phyloP scores from a whole-genome alignment of 2,888 invertebrate genomes.

The Cantharis flavilabris region DNA sequence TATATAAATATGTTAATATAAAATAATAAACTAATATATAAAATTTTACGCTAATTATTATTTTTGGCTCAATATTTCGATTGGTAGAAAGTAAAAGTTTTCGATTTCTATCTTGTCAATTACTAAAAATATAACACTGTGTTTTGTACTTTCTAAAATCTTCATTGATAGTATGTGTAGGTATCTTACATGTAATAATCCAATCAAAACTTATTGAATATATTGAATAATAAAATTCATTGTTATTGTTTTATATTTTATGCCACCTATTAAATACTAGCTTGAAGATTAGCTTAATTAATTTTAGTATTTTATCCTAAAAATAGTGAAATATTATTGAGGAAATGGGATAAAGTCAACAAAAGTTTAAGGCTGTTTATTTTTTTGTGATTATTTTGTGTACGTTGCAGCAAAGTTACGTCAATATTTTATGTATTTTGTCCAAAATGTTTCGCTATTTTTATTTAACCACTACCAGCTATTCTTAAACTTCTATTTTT shows the following conservation, averaged over 20 bases:
- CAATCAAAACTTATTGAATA: neutral
- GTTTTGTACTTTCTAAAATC: constrained; percentile 16
- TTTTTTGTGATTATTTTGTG: too few species aligned
- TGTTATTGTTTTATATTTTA: too few species aligned
- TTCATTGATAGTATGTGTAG: neutral
- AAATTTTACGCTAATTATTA: neutral
- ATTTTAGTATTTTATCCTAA: neutral
- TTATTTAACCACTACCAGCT: too few species aligned
- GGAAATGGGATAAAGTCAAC: neutral
- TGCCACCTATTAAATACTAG: too few species aligned
- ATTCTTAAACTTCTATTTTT: too few species aligned
- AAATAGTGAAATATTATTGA: neutral
- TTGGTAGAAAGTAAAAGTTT: constrained; percentile 24
- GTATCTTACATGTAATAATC: neutral
- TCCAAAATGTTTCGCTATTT: too few species aligned
- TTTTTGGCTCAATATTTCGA: neutral
- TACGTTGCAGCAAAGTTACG: too few species aligned
- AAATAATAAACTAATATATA: neutral
- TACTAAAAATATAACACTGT: neutral
- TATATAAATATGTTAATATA: neutral
- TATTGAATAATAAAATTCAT: neutral
- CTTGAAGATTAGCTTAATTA: neutral
- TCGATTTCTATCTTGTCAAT: constrained; percentile 12
- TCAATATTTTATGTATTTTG: too few species aligned
- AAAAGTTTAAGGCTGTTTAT: neutral